Evolutionary conservation across 2,113 vertebrate genomes (phyloP).

Genomic region (Gymnorhina tibicen): DNA sequence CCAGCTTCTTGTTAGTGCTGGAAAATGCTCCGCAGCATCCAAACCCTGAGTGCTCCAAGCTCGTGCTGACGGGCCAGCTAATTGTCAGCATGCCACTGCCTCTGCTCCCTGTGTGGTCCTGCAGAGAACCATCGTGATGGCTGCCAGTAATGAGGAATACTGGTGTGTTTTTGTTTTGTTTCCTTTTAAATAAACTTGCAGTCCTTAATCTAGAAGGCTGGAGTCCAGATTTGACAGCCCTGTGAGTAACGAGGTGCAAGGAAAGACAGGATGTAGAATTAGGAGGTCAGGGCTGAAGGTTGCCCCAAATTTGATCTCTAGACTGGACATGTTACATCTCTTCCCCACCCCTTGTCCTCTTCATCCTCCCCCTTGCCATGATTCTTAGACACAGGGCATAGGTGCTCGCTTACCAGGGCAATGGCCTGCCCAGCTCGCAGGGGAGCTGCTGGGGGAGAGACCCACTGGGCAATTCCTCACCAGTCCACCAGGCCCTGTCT

Average conservation of each 20-base stretch:
- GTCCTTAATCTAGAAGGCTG: constrained; percentile 21
- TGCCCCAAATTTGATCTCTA: neutral
- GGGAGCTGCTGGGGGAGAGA: neutral
- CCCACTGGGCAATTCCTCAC: fast-evolving
- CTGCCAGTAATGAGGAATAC: constrained; percentile 27
- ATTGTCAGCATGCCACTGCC: neutral
- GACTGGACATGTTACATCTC: neutral
- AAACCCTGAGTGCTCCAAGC: neutral
- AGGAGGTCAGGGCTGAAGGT: constrained; percentile 32
- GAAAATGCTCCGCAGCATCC: neutral
- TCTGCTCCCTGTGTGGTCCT: constrained; percentile 51
- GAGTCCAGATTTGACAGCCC: constrained; percentile 9
- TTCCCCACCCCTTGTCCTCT: neutral
- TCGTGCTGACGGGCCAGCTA: neutral
- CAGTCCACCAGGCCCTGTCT: too few relatives aligned
- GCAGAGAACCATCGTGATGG: neutral
- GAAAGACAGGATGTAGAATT: constrained; percentile 31
- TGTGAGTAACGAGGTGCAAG: constrained; percentile 46
- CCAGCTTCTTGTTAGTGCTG: neutral
- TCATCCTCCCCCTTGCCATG: neutral
- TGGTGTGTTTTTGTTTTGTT: constrained; percentile 25
- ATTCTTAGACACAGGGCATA: fast-evolving
- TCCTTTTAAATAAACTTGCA: constrained; percentile 50
- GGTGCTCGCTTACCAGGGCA: fast-evolving
- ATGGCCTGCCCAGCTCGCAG: neutral